Base-by-base conservation (phyloP, 2,888 invertebrate species). In the Taphrorychus bicolor region DNA sequence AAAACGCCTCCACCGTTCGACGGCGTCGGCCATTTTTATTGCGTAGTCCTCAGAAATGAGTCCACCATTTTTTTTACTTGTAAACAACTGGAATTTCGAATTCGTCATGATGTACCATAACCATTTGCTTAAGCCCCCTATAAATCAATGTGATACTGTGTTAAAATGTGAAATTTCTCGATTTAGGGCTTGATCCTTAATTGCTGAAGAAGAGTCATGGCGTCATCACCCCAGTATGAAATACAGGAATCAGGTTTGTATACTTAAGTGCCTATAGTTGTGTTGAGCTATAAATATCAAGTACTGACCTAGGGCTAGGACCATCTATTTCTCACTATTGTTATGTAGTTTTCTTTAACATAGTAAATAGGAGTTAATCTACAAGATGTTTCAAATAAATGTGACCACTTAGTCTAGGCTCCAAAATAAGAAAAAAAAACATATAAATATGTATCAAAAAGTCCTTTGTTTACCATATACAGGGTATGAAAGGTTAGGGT, bases 1-100 rank as follows among this genome's bases (percentile, higher is more conserved):
- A 71, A 73, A 70, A 73, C 75, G 74, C 73, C 73, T 75, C 75
- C 75, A 74, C 71, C 71, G 66, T 64, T 40, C 53, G 56, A 68
- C 74, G 72, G 73, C 73, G 76, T 74, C 76, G 72, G 70, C 71
- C 62, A 71, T 71, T 66, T 69, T 63, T 71, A 53, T 66, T 65
- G 63, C 67, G 67, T 70, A 23, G 52, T 32, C 14, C 32, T 21
- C n/a, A 51, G 14, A 45, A 45, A 17, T 32, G 14, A 19, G 40
- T 22, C 40, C 19, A 51, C 24, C 53, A 53, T 53, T 53, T 52
- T 61, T 53, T 61, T 22, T 32, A 1, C 32, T 9, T 19, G 18
- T 63, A 49, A 54, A 48, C 62, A 62, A 40, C 52, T 62, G 54
- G 21, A 48, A 48, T 54, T 62, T 62, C 62, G 21, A 48, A 48